These are phyloP conservation scores for Allophyes oxyacanthae DNA, from an alignment of 2,888 invertebrate genomes.

Conservation along the genomic window DNA sequence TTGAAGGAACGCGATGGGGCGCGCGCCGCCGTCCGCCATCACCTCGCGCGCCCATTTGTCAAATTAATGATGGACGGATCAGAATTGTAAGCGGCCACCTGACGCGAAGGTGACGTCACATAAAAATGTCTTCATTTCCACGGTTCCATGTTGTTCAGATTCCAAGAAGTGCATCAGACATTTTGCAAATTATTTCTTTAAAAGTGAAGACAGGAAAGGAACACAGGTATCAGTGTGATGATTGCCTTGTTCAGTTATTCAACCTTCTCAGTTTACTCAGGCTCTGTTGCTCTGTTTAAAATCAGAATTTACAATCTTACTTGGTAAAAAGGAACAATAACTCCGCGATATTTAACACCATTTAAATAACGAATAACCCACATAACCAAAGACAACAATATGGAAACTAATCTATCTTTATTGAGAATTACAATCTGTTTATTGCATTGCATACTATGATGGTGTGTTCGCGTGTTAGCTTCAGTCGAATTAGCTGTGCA, in stretches of 20 bases:
- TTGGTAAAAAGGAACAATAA: constrained; percentile 4
- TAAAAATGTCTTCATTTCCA: constrained; percentile 57
- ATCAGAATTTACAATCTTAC: too few relatives aligned
- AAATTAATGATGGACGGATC: constrained; percentile 83
- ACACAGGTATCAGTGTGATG: constrained; percentile 23
- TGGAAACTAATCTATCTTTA: constrained; percentile 63
- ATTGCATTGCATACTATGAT: constrained; percentile 68
- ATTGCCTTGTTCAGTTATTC: too few relatives aligned
- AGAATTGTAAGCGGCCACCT: constrained; percentile 76
- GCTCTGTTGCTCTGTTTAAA: too few relatives aligned
- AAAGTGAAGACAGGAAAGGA: constrained; percentile 15
- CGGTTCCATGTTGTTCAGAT: constrained; percentile 30
- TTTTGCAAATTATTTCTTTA: constrained; percentile 25
- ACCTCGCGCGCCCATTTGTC: constrained; percentile 78
- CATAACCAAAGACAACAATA: constrained; percentile 30
- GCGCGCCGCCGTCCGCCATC: constrained; percentile 63
- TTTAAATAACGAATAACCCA: constrained; percentile 31
- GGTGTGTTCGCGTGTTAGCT: constrained; percentile 76
- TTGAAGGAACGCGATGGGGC: constrained; percentile 63
- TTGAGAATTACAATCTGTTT: constrained; percentile 65
- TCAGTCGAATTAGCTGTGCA: constrained; percentile 76
- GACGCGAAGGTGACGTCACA: constrained; percentile 56
- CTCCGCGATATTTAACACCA: constrained; percentile 33
- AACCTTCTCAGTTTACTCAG: background rate
- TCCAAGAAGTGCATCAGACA: constrained; percentile 14